Evolutionary conservation across 2,888 invertebrate species (phyloP).

Genomic region (Exocentrus adspersus): DNA sequence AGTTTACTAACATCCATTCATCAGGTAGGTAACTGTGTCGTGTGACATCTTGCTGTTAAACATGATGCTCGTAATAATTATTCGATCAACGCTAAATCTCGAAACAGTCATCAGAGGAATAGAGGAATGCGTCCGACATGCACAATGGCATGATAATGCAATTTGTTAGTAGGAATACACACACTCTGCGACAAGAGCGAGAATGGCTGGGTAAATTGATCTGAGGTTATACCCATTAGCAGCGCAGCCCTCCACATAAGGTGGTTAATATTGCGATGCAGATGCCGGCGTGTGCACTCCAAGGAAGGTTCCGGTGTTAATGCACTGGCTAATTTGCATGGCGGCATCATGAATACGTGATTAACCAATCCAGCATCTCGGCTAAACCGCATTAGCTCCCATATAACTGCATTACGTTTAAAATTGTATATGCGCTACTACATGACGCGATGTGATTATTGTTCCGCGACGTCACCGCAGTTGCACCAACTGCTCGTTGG

Average conservation of each 20-base stretch:
- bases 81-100: background rate
- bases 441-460: background rate
- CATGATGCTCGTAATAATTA: background rate
- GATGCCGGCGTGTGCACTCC: constrained; percentile 38
- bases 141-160: constrained; percentile 8
- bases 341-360: constrained; percentile 48
- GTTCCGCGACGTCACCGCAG: background rate
- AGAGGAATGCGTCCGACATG: background rate
- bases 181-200: constrained; percentile 22
- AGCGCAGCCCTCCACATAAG: constrained; percentile 27
- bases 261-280: constrained; percentile 35
- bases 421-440: constrained; percentile 8
- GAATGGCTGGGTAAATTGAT: constrained; percentile 31
- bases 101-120: background rate
- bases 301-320: constrained; percentile 47
- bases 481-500: background rate
- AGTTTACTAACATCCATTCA: no score
- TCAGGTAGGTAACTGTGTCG: no score
- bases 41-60: no score
- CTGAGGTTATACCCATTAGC: constrained; percentile 30
- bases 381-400: constrained; percentile 14
- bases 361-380: constrained; percentile 34
- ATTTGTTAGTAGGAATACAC: background rate
- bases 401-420: constrained; percentile 24
- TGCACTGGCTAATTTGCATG: constrained; percentile 48